Evolutionary conservation across 2,797 vertebrate species (phyloP), one percentile per base, ranked within the genome.

Genomic region (Hyperoplus lanceolatus): DNA sequence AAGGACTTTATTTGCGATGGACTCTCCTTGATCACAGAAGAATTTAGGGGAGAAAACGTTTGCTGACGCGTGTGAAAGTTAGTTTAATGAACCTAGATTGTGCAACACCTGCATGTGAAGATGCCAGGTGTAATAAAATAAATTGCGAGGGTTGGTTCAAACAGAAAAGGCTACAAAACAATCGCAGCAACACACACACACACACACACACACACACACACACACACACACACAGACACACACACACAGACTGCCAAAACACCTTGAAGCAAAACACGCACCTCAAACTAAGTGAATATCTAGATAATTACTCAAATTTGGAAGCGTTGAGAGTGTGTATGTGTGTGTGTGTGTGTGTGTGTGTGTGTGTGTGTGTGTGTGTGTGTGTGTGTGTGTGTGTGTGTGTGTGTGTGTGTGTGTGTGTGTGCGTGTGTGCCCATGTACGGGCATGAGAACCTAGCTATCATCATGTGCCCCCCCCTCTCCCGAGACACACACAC

Each of bases 41-140:
- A 29, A 29, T 29, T 29, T 10, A 18, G 48, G 14, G 42, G 54
- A 70, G 16, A 63, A 75, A 83, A 53, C 2, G 3, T 59, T 29
- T 84, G 59, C 62, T 73, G 50, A 72, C 57, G 48, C 43, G 43
- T 70, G 46, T 29, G 3, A 29, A 29, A 66, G 70, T 64, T 56
- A 21, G 21, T 39, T 75, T 70, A 42, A 54, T 72, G 61, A 69
- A 50, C 69, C 46, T 18, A 29, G 29, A 29, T 29, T 29, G 29
- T 29, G 29, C 29, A 29, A 43, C 77, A 80, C 63, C 80, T 75
- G 73, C 69, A 39, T 58, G 45, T 64, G 50, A 14, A 57, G 13
- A 67, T 56, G 87, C 85, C 71, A 82, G 61, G 70, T 76, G 76
- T 88, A 85, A 46, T 50, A 38, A 14, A 45, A 54, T 51, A 72